Evolutionary conservation across 2,888 invertebrate genomes (phyloP).

Genomic region (Dioctria linearis): DNA sequence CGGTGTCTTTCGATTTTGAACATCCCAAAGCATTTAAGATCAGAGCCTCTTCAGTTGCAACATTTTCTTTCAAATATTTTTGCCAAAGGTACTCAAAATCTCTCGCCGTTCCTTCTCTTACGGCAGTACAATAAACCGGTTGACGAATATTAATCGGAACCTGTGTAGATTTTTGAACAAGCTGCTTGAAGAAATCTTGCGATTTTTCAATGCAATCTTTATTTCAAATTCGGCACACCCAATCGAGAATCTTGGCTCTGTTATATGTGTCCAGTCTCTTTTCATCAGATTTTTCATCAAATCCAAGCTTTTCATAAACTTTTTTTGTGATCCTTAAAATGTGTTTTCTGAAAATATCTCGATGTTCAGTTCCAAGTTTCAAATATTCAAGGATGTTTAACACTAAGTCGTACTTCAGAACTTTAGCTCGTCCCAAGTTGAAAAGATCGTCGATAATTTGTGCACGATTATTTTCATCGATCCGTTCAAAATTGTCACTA

Average conservation of each 20-base stretch:
- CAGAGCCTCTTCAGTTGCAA: conserved; percentile 79
- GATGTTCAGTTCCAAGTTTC: conserved; percentile 65
- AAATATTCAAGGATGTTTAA: conserved; percentile 81
- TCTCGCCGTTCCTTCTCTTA: conserved; percentile 75
- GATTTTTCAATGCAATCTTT: conserved; percentile 74
- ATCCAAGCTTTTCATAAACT: conserved; percentile 73
- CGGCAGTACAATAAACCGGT: conserved; percentile 83
- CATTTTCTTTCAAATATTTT: conserved; percentile 74
- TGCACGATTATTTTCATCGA: conserved; percentile 80
- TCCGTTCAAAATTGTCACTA: conserved; percentile 62
- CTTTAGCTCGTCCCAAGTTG: conserved; percentile 80
- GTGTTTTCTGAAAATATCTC: conserved; percentile 66
- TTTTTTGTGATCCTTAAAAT: conserved; percentile 71
- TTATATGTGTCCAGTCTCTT: conserved; percentile 75
- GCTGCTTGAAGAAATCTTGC: conserved; percentile 67
- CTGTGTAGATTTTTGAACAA: conserved; percentile 60
- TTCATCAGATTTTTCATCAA: conserved; percentile 69
- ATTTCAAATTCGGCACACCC: conserved; percentile 78
- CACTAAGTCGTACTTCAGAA: conserved; percentile 76
- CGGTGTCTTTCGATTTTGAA: conserved; percentile 73
- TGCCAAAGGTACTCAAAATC: conserved; percentile 80
- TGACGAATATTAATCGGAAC: conserved; percentile 78
- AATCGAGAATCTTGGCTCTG: conserved; percentile 75
- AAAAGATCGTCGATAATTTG: conserved; percentile 87
- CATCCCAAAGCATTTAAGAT: conserved; percentile 81